Percentiles rank a stretch among this genome's conserved stretches.
phyloP scores from a whole-genome alignment of 23 tunicate species.

The Oikopleura vanhoeffeni region DNA sequence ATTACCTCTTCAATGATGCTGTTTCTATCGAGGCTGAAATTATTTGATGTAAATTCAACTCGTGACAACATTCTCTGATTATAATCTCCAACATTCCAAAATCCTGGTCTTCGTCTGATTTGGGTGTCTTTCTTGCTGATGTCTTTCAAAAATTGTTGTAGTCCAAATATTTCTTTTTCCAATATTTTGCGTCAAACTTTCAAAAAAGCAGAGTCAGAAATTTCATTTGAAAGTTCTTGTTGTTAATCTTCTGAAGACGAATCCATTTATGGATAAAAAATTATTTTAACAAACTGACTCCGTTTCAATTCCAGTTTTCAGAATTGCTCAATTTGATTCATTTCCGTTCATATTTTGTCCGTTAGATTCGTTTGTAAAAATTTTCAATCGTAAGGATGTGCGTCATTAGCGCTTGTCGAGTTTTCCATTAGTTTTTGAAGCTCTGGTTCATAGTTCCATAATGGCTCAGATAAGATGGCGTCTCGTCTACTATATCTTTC shows the following conservation, averaged over 20 bases:
- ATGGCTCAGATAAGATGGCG: too few relatives aligned
- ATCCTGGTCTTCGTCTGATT: not conserved
- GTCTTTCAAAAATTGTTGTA: not conserved
- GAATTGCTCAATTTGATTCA: too few relatives aligned
- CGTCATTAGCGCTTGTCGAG: too few relatives aligned
- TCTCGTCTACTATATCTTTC: too few relatives aligned
- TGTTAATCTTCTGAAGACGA: not conserved
- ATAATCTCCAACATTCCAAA: too few relatives aligned
- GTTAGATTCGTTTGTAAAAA: too few relatives aligned
- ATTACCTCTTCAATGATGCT: too few relatives aligned
- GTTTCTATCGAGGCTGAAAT: too few relatives aligned
- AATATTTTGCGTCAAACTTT: not conserved
- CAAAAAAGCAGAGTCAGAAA: not conserved
- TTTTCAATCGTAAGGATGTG: too few relatives aligned
- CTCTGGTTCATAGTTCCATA: too few relatives aligned
- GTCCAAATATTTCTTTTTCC: not conserved
- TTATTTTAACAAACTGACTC: not conserved
- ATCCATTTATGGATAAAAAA: not conserved
- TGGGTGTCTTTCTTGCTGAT: not conserved
- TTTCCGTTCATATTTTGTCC: too few relatives aligned
- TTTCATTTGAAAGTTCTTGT: not conserved
- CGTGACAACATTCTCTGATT: not conserved
- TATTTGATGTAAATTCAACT: not conserved
- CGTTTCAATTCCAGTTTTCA: not conserved
- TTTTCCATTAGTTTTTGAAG: too few relatives aligned